Base-by-base conservation (phyloP, 2,797 vertebrate species). In the Ctenosaura bakeri region DNA sequence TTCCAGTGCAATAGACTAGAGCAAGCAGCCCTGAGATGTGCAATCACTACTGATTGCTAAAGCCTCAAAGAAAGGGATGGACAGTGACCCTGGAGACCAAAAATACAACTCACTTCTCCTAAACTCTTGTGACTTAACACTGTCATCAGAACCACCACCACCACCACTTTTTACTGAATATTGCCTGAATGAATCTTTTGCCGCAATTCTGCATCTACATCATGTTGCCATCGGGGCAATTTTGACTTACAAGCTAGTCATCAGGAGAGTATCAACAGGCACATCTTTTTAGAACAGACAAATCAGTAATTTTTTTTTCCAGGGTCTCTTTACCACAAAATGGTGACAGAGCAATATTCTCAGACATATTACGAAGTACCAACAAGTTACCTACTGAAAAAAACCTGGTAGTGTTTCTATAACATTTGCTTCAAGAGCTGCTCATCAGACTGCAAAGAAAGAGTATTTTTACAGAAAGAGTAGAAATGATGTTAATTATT, bases 401-500 rank as follows among this genome's bases (percentile, higher is more conserved):
- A 86, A 22, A 90, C 73, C 85, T 54, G 9, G 7, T 74, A 52
- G n/a, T 73, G 64, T 56, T 52, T 6, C 26, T 38, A 54, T 46
- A 38, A 29, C 26, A 76, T 62, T 35, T 64, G n/a, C 32, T 22
- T 52, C 50, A 35, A 35, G 59, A 73, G 66, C 69, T 83, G 79
- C 93, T 78, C 64, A 62, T 88, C 59, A 91, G 52, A 85, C 32
- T 0, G 10, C 52, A 77, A 46, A 83, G 13, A 86, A 16, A 89
- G 93, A 50, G 76, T 26, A 20, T 62, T 92, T 46, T 77, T 35
- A 76, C 90, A 93, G 84, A 26, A 7, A 87, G 88, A 85, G 26
- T 54, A 32, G 93, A 89, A 10, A 59, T 89, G 14, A 91, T 91
- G 87, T 69, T 14, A 13, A 22, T 73, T 0, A 29, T 52, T 80